Conservation (phyloP, 2,113 vertebrate genomes). For the Perca schrenkii region DNA sequence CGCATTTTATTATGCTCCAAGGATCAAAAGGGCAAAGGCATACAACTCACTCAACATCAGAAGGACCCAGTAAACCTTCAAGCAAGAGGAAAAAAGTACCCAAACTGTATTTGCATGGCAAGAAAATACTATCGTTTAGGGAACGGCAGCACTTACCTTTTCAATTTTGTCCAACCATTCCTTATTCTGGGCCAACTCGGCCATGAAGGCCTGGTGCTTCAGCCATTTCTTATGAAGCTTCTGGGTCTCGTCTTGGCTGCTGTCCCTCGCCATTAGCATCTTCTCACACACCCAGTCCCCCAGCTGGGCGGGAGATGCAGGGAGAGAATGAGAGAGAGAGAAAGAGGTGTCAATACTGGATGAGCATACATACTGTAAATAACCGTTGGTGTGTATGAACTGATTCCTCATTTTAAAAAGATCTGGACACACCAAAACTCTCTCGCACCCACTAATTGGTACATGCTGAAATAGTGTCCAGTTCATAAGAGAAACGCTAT, state of each 20-base stretch:
- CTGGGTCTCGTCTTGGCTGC: conserved; percentile 87
- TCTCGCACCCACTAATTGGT: background rate
- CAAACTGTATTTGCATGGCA: background rate
- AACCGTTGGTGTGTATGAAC: background rate
- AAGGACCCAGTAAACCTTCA: background rate
- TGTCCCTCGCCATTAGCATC: conserved; percentile 92
- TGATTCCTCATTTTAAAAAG: background rate
- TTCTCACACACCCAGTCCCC: conserved; percentile 94
- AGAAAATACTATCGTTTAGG: background rate
- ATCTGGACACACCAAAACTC: background rate
- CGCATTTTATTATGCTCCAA: background rate
- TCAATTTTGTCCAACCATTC: conserved; percentile 94
- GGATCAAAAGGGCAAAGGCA: background rate
- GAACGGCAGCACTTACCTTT: conserved; percentile 82
- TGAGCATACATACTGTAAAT: conserved; percentile 22
- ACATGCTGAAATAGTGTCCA: background rate
- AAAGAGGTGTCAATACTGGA: conserved; percentile 29
- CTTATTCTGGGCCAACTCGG: conserved; percentile 92
- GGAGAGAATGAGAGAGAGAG: background rate
- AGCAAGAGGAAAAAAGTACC: background rate
- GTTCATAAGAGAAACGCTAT: background rate
- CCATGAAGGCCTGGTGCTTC: conserved; percentile 94
- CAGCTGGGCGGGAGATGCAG: conserved; percentile 79
- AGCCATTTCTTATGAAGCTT: conserved; percentile 93
- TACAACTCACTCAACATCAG: background rate